Conservation (phyloP, 2,113 vertebrate genomes). For the Calyptommatus sinebrachiatus region DNA sequence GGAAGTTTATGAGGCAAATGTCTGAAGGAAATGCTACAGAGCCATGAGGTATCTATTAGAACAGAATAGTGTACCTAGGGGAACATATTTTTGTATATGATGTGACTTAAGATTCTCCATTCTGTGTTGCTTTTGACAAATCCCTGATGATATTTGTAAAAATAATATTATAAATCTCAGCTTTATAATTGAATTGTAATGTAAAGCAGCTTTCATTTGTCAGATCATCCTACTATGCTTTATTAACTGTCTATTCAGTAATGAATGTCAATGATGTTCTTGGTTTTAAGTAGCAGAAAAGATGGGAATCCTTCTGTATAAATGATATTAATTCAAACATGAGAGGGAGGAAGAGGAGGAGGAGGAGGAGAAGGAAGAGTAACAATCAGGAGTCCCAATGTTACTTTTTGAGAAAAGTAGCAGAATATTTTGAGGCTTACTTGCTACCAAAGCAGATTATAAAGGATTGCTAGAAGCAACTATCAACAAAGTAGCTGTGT, state of each 20-base stretch:
- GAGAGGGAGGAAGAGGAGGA: background rate
- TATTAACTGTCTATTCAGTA: background rate
- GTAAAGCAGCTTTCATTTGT: background rate
- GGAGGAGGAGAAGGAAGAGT: too few species aligned
- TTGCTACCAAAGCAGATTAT: too few species aligned
- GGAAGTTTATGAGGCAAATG: background rate
- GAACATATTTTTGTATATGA: background rate
- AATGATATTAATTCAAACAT: background rate
- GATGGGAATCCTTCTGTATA: background rate
- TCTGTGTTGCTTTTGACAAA: background rate
- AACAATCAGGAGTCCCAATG: background rate
- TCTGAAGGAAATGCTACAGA: background rate
- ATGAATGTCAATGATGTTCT: background rate
- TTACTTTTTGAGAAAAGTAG: too few species aligned
- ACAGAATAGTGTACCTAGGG: constrained; percentile 1
- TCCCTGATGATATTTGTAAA: constrained; percentile 1
- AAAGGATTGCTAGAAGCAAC: too few species aligned
- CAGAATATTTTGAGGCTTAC: too few species aligned
- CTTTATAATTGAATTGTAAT: background rate
- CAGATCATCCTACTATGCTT: background rate
- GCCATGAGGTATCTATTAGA: constrained; percentile 13
- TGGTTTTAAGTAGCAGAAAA: background rate
- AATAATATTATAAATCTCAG: background rate
- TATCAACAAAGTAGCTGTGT: too few species aligned
- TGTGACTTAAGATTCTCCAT: background rate